Conservation (phyloP, 2,888 invertebrate genomes). For the Pollenia amentaria region DNA sequence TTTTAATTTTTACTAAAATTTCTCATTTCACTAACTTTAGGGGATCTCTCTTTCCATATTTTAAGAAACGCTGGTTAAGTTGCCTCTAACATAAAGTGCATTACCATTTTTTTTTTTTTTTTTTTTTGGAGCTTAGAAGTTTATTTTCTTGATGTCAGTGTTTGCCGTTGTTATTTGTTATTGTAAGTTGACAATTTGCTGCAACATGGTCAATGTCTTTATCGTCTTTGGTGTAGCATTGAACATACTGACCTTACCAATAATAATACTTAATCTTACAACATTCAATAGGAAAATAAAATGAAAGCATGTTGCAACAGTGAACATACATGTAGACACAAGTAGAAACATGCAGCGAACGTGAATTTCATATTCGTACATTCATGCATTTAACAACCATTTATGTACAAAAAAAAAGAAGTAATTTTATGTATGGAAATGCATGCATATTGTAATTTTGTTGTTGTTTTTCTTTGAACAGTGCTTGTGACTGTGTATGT, state of each 20-base stretch:
- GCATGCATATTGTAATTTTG: constrained; percentile 25
- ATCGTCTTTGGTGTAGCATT: constrained; percentile 68
- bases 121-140: constrained; percentile 10
- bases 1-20: too few species aligned
- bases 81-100: constrained; percentile 27
- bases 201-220: constrained; percentile 71
- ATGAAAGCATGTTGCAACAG: constrained; percentile 57
- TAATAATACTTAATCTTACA: constrained; percentile 66
- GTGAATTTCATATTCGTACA: background rate
- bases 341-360: constrained; percentile 63
- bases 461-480: background rate
- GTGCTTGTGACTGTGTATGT: background rate
- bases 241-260: constrained; percentile 73
- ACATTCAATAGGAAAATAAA: constrained; percentile 60
- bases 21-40: too few species aligned
- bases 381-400: constrained; percentile 33
- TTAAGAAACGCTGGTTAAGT: constrained; percentile 41
- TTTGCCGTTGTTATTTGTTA: constrained; percentile 5
- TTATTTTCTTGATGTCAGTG: constrained; percentile 18
- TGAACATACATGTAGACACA: constrained; percentile 52
- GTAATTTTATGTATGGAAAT: constrained; percentile 37
- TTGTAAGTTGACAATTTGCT: constrained; percentile 65
- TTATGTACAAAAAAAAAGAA: constrained; percentile 4
- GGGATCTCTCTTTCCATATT: background rate
- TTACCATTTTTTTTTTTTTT: constrained; percentile 35